phyloP scores from a whole-genome alignment of 2,888 invertebrate species.

The Raillietiella orientalis region DNA sequence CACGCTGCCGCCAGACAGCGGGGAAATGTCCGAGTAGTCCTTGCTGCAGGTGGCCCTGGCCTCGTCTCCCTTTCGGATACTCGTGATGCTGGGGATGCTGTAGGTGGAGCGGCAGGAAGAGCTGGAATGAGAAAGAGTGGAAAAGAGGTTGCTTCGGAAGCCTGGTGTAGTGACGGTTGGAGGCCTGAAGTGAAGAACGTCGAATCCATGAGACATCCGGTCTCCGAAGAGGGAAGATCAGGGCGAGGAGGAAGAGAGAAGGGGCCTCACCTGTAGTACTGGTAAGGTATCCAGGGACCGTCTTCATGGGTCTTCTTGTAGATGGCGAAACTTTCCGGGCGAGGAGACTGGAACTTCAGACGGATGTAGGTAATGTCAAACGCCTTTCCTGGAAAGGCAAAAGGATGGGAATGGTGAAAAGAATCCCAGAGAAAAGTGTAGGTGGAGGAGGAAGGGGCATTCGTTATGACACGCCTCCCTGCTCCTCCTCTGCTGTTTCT shows the following conservation, averaged over 20 bases:
- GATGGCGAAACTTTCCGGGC: slow-evolving; percentile 89
- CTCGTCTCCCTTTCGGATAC: slow-evolving; percentile 38
- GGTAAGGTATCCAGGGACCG: slow-evolving; percentile 59
- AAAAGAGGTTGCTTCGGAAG: slow-evolving; percentile 4
- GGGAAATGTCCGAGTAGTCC: slow-evolving; percentile 90
- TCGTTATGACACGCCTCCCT: no score
- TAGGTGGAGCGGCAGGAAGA: slow-evolving; percentile 77
- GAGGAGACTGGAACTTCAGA: slow-evolving; percentile 68
- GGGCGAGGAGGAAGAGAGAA: no score
- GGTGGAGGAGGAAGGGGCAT: no score
- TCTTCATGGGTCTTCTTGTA: slow-evolving; percentile 48
- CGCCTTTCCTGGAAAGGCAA: slow-evolving; percentile 39
- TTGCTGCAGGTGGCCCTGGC: slow-evolving; percentile 87
- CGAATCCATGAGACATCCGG: no score
- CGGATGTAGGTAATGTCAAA: slow-evolving; percentile 91
- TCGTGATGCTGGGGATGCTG: slow-evolving; percentile 37
- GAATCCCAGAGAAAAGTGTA: no score
- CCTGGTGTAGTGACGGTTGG: no score
- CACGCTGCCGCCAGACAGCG: slow-evolving; percentile 69
- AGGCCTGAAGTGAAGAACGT: no score
- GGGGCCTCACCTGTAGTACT: slow-evolving; percentile 52
- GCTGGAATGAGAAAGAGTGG: slow-evolving; percentile 16
- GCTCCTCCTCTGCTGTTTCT: no score
- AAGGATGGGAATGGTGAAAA: no score
- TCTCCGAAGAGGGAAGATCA: no score